Evolutionary conservation across 2,888 invertebrate species (phyloP).

Genomic region (Stenichneumon culpator): DNA sequence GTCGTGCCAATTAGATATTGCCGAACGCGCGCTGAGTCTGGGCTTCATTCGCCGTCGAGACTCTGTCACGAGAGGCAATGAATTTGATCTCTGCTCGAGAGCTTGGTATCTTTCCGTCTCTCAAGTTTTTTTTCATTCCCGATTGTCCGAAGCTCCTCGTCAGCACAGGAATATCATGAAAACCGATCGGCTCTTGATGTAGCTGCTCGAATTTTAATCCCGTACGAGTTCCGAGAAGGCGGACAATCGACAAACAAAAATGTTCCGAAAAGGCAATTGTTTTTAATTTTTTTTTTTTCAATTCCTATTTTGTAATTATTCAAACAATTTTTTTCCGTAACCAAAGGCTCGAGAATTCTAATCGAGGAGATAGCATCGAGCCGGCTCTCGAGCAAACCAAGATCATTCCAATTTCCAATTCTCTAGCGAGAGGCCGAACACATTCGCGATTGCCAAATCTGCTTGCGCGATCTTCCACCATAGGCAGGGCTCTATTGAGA

Average conservation of each 20-base stretch:
- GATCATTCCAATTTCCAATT: constrained; percentile 25
- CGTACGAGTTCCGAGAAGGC: neutral
- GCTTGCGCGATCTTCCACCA: neutral
- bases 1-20: constrained; percentile 63
- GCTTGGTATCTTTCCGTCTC: neutral
- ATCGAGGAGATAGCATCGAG: constrained; percentile 5
- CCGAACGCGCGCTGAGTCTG: constrained; percentile 24
- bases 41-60: constrained; percentile 4
- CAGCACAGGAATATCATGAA: constrained; percentile 7
- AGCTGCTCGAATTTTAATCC: neutral
- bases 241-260: neutral
- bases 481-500: constrained; percentile 2
- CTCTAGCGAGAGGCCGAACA: constrained; percentile 1
- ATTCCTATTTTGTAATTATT: constrained; percentile 17
- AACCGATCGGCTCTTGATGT: neutral
- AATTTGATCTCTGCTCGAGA: constrained; percentile 66
- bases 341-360: neutral
- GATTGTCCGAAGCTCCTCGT: neutral
- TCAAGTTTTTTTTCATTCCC: neutral
- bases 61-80: constrained; percentile 56
- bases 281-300: neutral
- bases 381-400: neutral
- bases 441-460: constrained; percentile 37
- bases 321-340: neutral
- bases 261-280: neutral